Base-by-base conservation (phyloP, 2,888 invertebrate species). In the Osedax frankpressi region DNA sequence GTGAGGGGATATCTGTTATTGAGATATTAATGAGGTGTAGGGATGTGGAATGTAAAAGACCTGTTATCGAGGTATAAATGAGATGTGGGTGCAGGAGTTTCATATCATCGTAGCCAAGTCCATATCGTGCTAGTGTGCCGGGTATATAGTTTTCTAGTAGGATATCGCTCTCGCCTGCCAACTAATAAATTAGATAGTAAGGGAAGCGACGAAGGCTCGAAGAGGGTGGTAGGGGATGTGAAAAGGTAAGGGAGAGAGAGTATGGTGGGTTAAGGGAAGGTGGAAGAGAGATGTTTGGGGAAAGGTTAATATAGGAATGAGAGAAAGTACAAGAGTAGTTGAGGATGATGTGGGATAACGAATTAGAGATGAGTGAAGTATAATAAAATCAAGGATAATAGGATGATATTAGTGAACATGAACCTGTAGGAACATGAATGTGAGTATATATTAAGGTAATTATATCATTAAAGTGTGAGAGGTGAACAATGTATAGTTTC, bases 141-240 rank as follows among this genome's bases (percentile, higher is more conserved):
- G 97, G 95, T 0, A 96, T 86, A 85, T 90, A 97, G 85, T 97
- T 97, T 84, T 97, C 96, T 0, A 97, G 88, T 1, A 96, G 81
- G 3, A 97, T 89, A 86, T 97, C 96, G 81, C 90, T 90, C 80
- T 89, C 88, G 70, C 84, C 85, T 0, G 90, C 91, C 77, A 96
- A 84, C 77, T 92, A 89, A 77, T n/a, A n/a, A n/a, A n/a, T n/a
- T n/a, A 77, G 71, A 2, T 26, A 73, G 11, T 28, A 19, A 30
- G 30, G n/a, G 28, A 25, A 69, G 24, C 25, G 28, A 11, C 11
- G 44, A 11, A 19, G 6, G 44, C 6, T 44, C 44, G 44, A 44
- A 19, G 44, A 19, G 30, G 73, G 78, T 79, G 77, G 79, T 27
- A 73, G 75, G 76, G 19, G 67, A 65, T 65, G 24, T 65, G 24